Conservation (phyloP, 64 coral and sea anemone genomes). For the Pocillopora verrucosa region DNA sequence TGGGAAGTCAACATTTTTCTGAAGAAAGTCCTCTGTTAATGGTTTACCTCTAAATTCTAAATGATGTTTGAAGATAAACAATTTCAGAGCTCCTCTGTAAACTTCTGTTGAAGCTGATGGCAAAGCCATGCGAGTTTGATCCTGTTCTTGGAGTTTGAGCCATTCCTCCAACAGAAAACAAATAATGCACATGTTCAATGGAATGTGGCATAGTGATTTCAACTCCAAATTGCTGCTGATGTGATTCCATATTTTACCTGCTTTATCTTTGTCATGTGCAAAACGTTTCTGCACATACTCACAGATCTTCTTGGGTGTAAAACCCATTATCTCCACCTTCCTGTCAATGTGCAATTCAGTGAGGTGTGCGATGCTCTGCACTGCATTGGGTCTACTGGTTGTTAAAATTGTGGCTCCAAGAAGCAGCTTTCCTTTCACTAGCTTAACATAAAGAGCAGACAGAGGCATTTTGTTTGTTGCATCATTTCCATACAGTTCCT, state of each 20-base stretch:
- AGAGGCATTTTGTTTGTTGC: not conserved
- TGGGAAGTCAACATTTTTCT: constrained; percentile 1
- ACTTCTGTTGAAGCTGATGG: constrained; percentile 42
- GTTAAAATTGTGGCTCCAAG: constrained; percentile 10
- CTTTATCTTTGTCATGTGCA: not conserved
- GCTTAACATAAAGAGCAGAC: constrained; percentile 3
- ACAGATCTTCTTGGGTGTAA: constrained; percentile 24
- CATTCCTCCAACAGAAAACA: constrained; percentile 35
- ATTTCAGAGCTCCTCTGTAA: constrained; percentile 39
- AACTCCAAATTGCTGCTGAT: constrained; percentile 37
- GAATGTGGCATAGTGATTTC: constrained; percentile 61
- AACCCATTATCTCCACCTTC: constrained; percentile 50
- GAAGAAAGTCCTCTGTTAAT: not conserved
- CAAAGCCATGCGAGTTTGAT: too few species aligned
- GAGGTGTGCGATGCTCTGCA: not conserved
- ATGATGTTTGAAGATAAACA: constrained; percentile 53
- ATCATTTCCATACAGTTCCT: not conserved
- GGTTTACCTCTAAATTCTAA: constrained; percentile 15
- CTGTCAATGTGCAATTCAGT: not conserved
- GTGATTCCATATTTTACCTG: constrained; percentile 24
- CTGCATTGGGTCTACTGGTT: not conserved
- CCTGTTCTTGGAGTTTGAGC: not conserved
- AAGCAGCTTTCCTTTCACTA: not conserved
- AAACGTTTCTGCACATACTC: constrained; percentile 23
- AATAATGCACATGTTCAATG: constrained; percentile 56